phyloP scores from a whole-genome alignment of 1,140 invertebrate species.

The Apocrypta bakeri region DNA sequence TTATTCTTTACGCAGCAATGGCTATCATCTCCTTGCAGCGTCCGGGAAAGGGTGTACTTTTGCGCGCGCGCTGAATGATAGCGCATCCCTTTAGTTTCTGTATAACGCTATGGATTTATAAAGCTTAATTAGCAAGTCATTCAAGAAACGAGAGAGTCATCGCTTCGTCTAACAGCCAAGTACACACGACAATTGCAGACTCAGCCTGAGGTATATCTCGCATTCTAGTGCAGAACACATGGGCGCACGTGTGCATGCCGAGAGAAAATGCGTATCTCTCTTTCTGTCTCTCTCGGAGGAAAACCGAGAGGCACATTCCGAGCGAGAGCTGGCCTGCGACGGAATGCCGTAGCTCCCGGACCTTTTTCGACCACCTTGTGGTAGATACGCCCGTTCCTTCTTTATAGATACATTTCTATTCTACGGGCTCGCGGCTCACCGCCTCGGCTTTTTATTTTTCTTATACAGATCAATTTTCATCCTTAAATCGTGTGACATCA shows the following conservation, averaged over 20 bases:
- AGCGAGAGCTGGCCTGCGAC: conserved; percentile 19
- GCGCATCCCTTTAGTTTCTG: too few relatives aligned
- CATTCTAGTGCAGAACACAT: conserved; percentile 22
- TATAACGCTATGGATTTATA: too few relatives aligned
- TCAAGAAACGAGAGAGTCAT: background rate
- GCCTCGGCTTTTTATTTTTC: too few relatives aligned
- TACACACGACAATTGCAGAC: background rate
- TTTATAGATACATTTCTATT: too few relatives aligned
- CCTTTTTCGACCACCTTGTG: background rate
- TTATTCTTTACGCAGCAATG: background rate
- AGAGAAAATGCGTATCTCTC: background rate
- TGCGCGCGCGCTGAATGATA: background rate
- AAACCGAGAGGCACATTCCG: conserved; percentile 19
- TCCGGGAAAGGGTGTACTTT: conserved; percentile 7
- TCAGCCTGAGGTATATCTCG: background rate
- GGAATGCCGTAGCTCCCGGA: background rate
- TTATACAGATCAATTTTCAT: too few relatives aligned
- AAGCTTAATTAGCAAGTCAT: background rate
- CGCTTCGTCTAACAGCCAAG: too few relatives aligned
- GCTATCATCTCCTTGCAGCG: background rate
- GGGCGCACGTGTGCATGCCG: conserved; percentile 11
- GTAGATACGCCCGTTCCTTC: too few relatives aligned
- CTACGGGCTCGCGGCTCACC: too few relatives aligned
- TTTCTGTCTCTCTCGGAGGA: background rate
- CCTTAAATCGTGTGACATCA: too few relatives aligned